Conservation (phyloP, 1,140 invertebrate genomes). For the Pinna nobilis region DNA sequence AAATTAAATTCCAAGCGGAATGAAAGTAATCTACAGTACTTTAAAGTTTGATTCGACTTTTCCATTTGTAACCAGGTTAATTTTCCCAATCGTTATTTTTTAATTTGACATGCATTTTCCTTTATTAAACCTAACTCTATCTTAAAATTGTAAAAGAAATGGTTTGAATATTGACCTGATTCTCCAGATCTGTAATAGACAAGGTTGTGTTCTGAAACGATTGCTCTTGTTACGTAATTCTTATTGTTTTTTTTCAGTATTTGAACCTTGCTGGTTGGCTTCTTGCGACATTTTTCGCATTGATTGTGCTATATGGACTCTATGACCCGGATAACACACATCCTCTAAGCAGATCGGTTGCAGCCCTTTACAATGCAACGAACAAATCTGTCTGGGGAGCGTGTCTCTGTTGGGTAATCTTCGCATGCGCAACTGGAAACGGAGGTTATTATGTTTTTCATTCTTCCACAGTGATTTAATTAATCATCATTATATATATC, state of each 20-base stretch:
- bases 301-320: slow-evolving; percentile 46
- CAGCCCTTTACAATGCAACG: slow-evolving; percentile 66
- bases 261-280: slow-evolving; percentile 34
- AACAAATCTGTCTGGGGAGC: slow-evolving; percentile 71
- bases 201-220: too few species aligned
- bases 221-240: too few species aligned
- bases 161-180: too few species aligned
- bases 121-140: too few species aligned
- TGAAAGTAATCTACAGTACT: too few species aligned
- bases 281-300: slow-evolving; percentile 12
- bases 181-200: too few species aligned
- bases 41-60: too few species aligned
- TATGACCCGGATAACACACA: slow-evolving; percentile 33
- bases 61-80: too few species aligned
- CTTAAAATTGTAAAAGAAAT: too few species aligned
- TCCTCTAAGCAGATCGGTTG: slow-evolving; percentile 4
- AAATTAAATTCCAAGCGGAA: too few species aligned
- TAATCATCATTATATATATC: neutral
- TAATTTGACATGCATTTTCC: too few species aligned
- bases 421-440: slow-evolving; percentile 51
- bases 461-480: neutral
- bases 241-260: slow-evolving; percentile 19
- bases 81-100: too few species aligned
- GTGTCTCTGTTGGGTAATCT: slow-evolving; percentile 51
- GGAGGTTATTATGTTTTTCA: slow-evolving; percentile 29